Evolutionary conservation across 2,888 invertebrate genomes (phyloP).

Genomic region (Prosapia bicincta): DNA sequence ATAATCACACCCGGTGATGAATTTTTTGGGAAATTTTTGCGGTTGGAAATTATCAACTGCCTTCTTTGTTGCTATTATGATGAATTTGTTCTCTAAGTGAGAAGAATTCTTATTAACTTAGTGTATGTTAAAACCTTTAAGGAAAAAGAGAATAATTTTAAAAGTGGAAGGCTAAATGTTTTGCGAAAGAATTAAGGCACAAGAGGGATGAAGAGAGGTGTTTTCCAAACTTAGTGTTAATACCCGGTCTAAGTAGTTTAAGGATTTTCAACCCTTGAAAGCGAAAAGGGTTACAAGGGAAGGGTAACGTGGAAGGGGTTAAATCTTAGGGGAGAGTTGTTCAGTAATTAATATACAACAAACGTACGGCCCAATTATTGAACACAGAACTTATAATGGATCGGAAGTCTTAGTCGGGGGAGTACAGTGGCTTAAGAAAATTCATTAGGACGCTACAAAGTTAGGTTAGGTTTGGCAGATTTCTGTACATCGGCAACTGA

Average conservation of each 20-base stretch:
- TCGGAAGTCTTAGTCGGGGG: slow-evolving; percentile 5
- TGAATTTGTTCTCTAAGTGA: too few species aligned
- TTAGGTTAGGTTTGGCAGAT: too few species aligned
- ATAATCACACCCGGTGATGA: too few species aligned
- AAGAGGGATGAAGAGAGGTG: not conserved
- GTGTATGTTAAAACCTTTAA: too few species aligned
- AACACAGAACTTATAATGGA: slow-evolving; percentile 26
- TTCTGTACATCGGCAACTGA: too few species aligned
- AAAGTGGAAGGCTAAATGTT: too few species aligned
- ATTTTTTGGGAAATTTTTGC: too few species aligned
- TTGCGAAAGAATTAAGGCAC: not conserved
- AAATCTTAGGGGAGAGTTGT: slow-evolving; percentile 13
- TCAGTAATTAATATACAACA: slow-evolving; percentile 27
- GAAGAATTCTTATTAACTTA: too few species aligned
- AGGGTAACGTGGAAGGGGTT: slow-evolving; percentile 15
- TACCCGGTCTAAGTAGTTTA: not conserved
- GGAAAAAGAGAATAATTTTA: too few species aligned
- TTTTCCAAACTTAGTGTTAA: not conserved
- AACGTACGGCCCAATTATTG: slow-evolving; percentile 21
- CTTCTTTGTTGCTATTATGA: too few species aligned
- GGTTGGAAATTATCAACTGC: too few species aligned
- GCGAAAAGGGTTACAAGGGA: not conserved
- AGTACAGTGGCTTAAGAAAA: not conserved
- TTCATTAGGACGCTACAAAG: not conserved
- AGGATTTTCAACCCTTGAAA: not conserved